Conservation (phyloP, 2,888 invertebrate genomes). For the Balanococcus diminutus region DNA sequence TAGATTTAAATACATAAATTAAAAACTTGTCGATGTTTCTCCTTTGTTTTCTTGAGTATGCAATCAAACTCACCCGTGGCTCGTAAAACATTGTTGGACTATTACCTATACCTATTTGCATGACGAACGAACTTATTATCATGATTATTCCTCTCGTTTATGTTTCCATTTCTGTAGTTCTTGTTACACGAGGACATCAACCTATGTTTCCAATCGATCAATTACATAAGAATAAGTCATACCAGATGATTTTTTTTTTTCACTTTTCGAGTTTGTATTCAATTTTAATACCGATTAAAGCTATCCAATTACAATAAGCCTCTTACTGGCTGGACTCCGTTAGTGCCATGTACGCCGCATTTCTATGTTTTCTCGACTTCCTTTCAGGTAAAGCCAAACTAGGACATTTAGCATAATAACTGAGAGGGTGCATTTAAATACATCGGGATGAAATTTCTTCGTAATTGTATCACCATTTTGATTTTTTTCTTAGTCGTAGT, state of each 20-base stretch:
- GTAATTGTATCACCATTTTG: neutral
- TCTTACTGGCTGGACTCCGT: slow-evolving; percentile 45
- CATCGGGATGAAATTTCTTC: slow-evolving; percentile 16
- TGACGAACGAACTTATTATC: no score
- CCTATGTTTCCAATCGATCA: slow-evolving; percentile 21
- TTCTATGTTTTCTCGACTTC: slow-evolving; percentile 52
- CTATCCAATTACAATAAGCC: slow-evolving; percentile 53
- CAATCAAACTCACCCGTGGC: no score
- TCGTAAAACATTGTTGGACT: no score
- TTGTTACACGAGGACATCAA: no score
- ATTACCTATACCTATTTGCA: no score
- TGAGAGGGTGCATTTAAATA: slow-evolving; percentile 37
- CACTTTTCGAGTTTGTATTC: slow-evolving; percentile 39
- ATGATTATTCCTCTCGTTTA: no score
- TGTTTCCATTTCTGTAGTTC: no score
- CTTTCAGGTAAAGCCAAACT: slow-evolving; percentile 46
- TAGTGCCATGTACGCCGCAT: slow-evolving; percentile 11
- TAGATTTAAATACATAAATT: no score
- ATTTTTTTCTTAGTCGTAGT: neutral
- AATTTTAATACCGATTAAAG: slow-evolving; percentile 43
- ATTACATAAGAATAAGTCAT: slow-evolving; percentile 34
- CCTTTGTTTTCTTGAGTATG: no score
- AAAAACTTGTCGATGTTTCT: no score
- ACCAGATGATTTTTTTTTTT: neutral
- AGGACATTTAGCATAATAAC: slow-evolving; percentile 29